Evolutionary conservation across 2,797 vertebrate genomes (phyloP), one percentile per base, ranked within the genome.

Genomic region (Gymnopithys bicolor): DNA sequence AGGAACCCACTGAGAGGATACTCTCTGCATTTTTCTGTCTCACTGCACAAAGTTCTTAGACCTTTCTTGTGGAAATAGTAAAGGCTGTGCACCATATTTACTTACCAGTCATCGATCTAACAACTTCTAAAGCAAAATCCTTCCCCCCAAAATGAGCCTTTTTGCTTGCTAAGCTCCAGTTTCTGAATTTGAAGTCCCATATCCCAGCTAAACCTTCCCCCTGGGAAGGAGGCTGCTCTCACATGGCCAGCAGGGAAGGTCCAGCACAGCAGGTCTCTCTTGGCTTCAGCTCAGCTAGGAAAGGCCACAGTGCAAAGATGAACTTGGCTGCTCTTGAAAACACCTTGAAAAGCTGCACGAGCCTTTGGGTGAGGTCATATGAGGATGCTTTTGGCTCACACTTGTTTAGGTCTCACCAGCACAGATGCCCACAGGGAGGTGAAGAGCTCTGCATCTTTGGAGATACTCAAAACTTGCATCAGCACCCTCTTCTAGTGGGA

Each of bases 271-370:
- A 4, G 3, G 4, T 55, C 45, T 43, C 11, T 33, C 51, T 63
- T 2, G 1, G 9, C 19, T 55, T 41, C 33, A 48, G 16, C 43
- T 62, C 67, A 60, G 37, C 32, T 45, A 39, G 45, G 52, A 83
- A 83, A 39, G 10, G 33, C 3, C 28, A 63, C 2, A 1, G 13
- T 16, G 43, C 33, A 48, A 39, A 73, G 32, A 39, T 28, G 45
- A 67, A 48, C 32, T 4, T 6, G 21, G 14, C 22, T 85, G 10
- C 28, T 48, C 52, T 28, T 0, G 0, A 32, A 48, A 84, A 63
- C 2, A 0, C 15, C 21, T 10, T 0, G 0, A 19, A 49, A 82
- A 63, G 35, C 21, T 56, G n/a, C 14, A 5, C 45, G 63, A 56
- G 10, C 17, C 33, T 64, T 51, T 32, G 18, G 12, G 12, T 52